Evolutionary conservation across 2,797 vertebrate species (phyloP).

Genomic region (Chanos chanos): DNA sequence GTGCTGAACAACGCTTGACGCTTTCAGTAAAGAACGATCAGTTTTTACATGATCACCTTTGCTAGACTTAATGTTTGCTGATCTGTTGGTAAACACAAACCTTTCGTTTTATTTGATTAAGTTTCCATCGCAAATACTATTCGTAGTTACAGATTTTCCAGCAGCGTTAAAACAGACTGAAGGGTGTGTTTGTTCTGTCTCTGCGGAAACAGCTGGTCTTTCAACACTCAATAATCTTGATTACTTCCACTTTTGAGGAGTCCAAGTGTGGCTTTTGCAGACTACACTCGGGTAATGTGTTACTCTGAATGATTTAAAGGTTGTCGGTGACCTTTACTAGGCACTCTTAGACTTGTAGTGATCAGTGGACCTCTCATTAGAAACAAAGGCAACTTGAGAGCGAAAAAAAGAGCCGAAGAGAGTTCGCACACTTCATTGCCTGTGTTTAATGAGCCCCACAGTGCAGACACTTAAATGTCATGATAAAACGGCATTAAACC

Average conservation of each 20-base stretch:
- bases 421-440: too few species aligned
- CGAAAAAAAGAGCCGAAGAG: too few species aligned
- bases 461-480: too few species aligned
- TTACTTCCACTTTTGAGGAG: constrained; percentile 48
- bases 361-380: too few species aligned
- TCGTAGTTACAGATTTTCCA: too few species aligned
- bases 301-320: constrained; percentile 45
- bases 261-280: constrained; percentile 53
- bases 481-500: too few species aligned
- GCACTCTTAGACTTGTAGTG: too few species aligned
- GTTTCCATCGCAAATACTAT: not conserved
- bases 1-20: constrained; percentile 9
- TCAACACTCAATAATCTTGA: constrained; percentile 42
- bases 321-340: too few species aligned
- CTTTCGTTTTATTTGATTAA: not conserved
- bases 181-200: not conserved
- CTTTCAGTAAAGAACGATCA: not conserved
- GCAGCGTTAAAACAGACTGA: not conserved
- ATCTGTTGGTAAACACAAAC: too few species aligned
- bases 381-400: too few species aligned
- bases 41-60: not conserved
- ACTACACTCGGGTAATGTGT: constrained; percentile 42
- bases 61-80: not conserved
- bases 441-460: too few species aligned
- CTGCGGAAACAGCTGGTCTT: constrained; percentile 49